Evolutionary conservation across 2,888 invertebrate species (phyloP), one percentile per base, ranked within the genome.

Genomic region (Cephus runcator): DNA sequence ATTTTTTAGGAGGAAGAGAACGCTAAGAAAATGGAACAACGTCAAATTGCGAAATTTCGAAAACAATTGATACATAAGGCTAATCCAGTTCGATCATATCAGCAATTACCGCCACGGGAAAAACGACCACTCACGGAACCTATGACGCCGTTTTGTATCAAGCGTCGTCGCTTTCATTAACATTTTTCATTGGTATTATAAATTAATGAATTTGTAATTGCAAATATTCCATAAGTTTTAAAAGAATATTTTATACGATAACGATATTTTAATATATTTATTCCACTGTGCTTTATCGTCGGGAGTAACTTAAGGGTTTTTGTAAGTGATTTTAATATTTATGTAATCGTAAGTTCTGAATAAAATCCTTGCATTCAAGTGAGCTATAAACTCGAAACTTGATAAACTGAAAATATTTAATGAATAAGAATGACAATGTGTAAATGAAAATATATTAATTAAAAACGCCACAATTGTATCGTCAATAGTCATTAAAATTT

Each of bases 61-160:
- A 83, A 78, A 34, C 33, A 79, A 75, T 78, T 78, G 23, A 81
- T 85, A 34, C 83, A 83, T 77, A 87, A 85, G 75, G 82, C 85
- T 23, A 81, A 83, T 73, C 86, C 87, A 0, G 79, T 87, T 69
- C 83, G 79, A 9, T 82, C 80, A 71, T 87, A 82, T 75, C 84
- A 81, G 33, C n/a, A 34, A 0, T 69, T 83, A 9, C 81, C 83
- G 9, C 34, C 12, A 36, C 56, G 81, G 6, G 34, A 79, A 3
- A 88, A 88, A 79, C 85, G 87, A 36, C 83, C 84, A 1, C 75
- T 84, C 3, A 75, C 81, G 1, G 84, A 87, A 11, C 82, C 86
- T 0, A 69, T 75, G 11, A 79, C 79, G 30, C 86, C 84, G 4
- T 11, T 75, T 4, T n/a, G 76, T n/a, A 68, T 79, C 11, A 87